Conservation (phyloP, 1,140 invertebrate species). For the Nebria ingens region DNA sequence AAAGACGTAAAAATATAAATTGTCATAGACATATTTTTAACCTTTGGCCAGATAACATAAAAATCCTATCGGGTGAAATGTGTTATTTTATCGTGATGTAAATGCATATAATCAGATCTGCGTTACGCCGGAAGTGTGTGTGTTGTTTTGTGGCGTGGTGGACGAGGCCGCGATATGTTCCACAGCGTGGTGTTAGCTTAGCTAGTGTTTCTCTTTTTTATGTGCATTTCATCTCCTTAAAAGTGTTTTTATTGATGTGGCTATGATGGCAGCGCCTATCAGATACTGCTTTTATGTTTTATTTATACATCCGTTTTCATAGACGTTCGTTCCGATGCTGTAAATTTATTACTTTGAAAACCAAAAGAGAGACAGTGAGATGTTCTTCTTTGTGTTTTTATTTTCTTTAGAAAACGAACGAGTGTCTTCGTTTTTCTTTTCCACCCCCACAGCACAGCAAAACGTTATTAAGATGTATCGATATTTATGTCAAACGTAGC, state of each 20-base stretch:
- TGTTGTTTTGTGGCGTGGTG: neutral
- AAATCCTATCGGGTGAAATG: too few relatives aligned
- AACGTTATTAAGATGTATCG: slow-evolving; percentile 8
- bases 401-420: too few relatives aligned
- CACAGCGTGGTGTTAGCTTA: too few relatives aligned
- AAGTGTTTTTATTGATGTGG: slow-evolving; percentile 5
- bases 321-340: slow-evolving; percentile 3
- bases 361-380: slow-evolving; percentile 6
- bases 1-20: too few relatives aligned
- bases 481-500: slow-evolving; percentile 7
- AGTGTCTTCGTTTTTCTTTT: neutral
- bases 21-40: too few relatives aligned
- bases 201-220: neutral
- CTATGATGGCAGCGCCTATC: slow-evolving; percentile 7
- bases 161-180: neutral
- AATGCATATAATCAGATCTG: neutral
- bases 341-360: slow-evolving; percentile 7
- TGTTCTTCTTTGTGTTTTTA: slow-evolving; percentile 7
- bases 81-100: too few relatives aligned
- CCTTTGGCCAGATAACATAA: too few relatives aligned
- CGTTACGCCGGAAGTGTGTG: neutral
- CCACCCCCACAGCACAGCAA: neutral
- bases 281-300: slow-evolving; percentile 9
- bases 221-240: slow-evolving; percentile 8
- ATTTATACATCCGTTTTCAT: slow-evolving; percentile 7